Evolutionary conservation across 1,140 invertebrate species (phyloP).

Genomic region (Cydia fagiglandana): DNA sequence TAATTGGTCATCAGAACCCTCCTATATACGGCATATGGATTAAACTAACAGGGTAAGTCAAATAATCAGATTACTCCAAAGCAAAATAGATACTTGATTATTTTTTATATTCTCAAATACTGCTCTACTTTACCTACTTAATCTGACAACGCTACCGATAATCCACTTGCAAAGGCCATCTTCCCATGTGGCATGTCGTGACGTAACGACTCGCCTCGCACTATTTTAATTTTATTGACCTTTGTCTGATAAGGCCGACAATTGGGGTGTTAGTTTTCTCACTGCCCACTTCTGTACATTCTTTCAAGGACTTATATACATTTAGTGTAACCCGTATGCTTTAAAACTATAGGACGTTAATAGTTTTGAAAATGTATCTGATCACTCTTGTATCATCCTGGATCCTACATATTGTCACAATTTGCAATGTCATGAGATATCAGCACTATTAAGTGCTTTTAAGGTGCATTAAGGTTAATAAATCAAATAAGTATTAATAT

Average conservation of each 20-base stretch:
- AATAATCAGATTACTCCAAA: no score
- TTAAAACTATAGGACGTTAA: no score
- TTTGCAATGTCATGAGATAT: no score
- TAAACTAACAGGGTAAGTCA: no score
- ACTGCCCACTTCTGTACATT: neutral
- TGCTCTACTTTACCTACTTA: neutral
- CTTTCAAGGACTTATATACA: neutral
- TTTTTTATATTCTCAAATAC: neutral
- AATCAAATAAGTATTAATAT: no score
- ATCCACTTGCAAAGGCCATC: slow-evolving; percentile 25
- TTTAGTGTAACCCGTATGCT: neutral
- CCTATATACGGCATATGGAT: no score
- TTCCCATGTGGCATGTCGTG: slow-evolving; percentile 26
- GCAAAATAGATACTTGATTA: neutral
- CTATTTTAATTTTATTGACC: slow-evolving; percentile 12
- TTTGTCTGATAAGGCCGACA: slow-evolving; percentile 12
- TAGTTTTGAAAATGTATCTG: no score
- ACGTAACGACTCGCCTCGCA: slow-evolving; percentile 2
- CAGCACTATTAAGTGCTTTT: no score
- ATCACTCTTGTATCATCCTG: no score
- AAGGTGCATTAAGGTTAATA: no score
- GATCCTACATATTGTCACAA: no score
- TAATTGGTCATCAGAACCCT: no score
- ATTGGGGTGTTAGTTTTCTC: neutral
- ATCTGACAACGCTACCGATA: slow-evolving; percentile 1